phyloP scores from a whole-genome alignment of 2,113 vertebrate genomes.

The Macrotis lagotis region DNA sequence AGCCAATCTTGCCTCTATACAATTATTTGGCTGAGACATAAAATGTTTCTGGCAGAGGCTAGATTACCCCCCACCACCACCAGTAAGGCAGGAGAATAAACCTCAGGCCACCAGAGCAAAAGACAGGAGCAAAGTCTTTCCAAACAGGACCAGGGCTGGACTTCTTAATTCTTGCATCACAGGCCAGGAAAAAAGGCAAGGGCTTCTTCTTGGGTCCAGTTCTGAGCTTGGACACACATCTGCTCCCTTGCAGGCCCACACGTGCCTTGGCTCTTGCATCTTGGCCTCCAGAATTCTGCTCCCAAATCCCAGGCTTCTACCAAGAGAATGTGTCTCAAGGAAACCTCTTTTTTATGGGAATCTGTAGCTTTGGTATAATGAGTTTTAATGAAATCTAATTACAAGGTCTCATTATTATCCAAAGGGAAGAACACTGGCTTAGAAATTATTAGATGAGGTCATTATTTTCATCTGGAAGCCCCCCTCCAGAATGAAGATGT shows the following conservation, averaged over 20 bases:
- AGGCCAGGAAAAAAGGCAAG: not conserved
- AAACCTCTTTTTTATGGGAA: constrained; percentile 55
- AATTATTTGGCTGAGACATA: not conserved
- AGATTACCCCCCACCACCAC: not conserved
- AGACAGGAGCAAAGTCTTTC: not conserved
- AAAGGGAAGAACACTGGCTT: constrained; percentile 65
- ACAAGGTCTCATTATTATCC: constrained; percentile 61
- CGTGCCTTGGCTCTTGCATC: constrained; percentile 60
- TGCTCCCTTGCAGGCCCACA: constrained; percentile 52
- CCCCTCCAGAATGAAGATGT: constrained; percentile 35
- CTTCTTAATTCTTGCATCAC: not conserved
- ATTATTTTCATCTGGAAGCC: constrained; percentile 67
- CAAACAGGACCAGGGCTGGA: not conserved
- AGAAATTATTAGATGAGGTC: constrained; percentile 68
- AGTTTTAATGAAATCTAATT: constrained; percentile 64
- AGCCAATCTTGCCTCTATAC: not conserved
- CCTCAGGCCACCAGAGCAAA: not conserved
- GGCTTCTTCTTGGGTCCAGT: constrained; percentile 64
- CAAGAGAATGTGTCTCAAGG: constrained; percentile 51
- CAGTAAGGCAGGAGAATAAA: no score
- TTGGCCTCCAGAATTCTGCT: constrained; percentile 49
- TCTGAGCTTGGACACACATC: constrained; percentile 9
- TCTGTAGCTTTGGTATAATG: constrained; percentile 67
- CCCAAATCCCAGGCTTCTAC: constrained; percentile 37
- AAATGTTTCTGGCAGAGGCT: not conserved